Evolutionary conservation across 1,140 invertebrate species (phyloP), one percentile per base, ranked within the genome.

Genomic region (Drosophila pseudoobscura): DNA sequence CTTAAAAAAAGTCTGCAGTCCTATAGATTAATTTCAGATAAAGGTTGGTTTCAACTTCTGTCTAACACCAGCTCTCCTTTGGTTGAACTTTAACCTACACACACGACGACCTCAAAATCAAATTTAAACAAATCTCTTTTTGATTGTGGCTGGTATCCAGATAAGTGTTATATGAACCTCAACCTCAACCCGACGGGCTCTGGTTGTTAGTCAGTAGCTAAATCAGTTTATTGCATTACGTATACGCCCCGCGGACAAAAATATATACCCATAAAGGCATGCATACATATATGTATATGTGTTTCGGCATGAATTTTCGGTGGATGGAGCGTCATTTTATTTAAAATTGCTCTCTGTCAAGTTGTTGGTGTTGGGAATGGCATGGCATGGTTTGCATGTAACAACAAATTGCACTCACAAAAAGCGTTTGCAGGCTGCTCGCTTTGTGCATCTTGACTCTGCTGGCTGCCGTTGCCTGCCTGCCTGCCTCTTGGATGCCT

Each of bases 201-300:
- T 51, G 50, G n/a, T 20, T 43, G 35, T 46, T 11, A 26, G 52
- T 15, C 43, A 26, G 43, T 35, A 55, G 62, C 11, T 43, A 51
- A 72, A 77, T 73, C 61, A 54, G 58, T 77, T 71, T 80, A 82
- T 72, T 82, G 35, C 50, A 82, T 83, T 83, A 83, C 63, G 69
- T 57, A 61, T 55, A 52, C 41, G 61, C 35, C 52, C 22, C 45
- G 41, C 54, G 41, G 60, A 43, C 39, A 69, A 62, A 58, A 63
- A 54, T 63, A 59, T 43, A 46, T 13, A 39, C 35, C 11, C 35
- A 39, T 39, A 39, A 39, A 39, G 35, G 35, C 35, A 4, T 45
- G 43, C 35, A 20, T 29, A 4, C 8, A 56, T 49, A 43, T 69
- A 44, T 17, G 15, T 47, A 31, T 17, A 17, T 17, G 17, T 46